Evolutionary conservation across 2,797 vertebrate genomes (phyloP), one percentile per base, ranked within the genome.

Genomic region (Dicrostonyx torquatus): DNA sequence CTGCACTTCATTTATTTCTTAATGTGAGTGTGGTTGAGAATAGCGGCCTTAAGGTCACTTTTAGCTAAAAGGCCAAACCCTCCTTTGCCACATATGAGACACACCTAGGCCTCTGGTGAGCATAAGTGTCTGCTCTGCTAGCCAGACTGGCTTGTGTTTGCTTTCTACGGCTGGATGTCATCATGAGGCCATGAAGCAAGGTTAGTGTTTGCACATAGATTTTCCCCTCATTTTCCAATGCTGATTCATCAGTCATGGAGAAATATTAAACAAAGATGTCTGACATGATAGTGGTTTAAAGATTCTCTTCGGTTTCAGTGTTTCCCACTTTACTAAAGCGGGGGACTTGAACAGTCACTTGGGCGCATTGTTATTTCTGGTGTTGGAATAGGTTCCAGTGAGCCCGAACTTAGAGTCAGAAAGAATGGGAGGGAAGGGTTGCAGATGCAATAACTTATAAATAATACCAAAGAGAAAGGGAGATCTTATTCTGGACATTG

Each of bases 271-370:
- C 40, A 73, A 85, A 82, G 53, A 91, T 94, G 97, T 93, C 75
- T 90, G 75, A 83, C 8, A 58, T 24, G 37, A 78, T 80, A 94
- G 40, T 43, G 78, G 8, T 50, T 93, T 87, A 96, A 91, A 96
- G 91, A 75, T 94, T 92, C 90, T 86, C 43, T 55, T 58, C 94
- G 76, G 66, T 82, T 96, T 94, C 75, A 34, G 60, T 93, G 83
- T 55, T 89, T 82, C 85, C 83, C n/a, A 64, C 1, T 91, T 89
- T 53, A 73, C 13, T 85, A 48, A 88, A 40, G 75, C 76, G 79
- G 50, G 29, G 64, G 64, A 90, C 62, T 55, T 50, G 34, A 76
- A 43, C 9, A 40, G 6, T 62, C 85, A 45, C 79, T 79, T 77
- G 76, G 76, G 29, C 7, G 40, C 18, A 15, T 58, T 84, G 11